Conservation (phyloP, 2,113 vertebrate genomes). For the Athene noctua region DNA sequence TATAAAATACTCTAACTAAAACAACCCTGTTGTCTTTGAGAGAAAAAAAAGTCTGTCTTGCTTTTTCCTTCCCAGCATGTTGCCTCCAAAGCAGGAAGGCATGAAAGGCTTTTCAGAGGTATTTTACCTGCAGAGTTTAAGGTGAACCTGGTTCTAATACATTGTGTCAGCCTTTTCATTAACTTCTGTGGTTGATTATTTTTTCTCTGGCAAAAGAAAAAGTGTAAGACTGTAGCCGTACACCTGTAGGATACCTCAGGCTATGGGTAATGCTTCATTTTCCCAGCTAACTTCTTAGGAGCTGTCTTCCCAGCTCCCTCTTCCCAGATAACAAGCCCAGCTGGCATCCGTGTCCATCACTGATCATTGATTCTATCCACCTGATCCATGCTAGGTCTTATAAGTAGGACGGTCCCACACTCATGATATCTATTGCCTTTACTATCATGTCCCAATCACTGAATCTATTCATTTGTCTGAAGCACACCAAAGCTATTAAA, state of each 20-base stretch:
- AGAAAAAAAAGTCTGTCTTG: background rate
- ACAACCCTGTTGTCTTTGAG: background rate
- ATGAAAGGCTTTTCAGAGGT: background rate
- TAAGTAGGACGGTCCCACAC: background rate
- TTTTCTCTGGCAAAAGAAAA: background rate
- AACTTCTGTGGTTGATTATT: background rate
- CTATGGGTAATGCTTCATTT: background rate
- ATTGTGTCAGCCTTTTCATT: background rate
- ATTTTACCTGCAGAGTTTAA: background rate
- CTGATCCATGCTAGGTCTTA: background rate
- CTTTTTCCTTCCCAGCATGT: background rate
- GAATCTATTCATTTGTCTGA: background rate
- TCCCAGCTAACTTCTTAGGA: background rate
- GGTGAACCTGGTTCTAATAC: background rate
- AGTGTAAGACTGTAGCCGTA: background rate
- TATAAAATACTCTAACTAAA: background rate
- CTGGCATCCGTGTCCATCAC: background rate
- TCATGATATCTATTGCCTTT: background rate
- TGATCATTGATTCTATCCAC: background rate
- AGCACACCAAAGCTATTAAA: background rate
- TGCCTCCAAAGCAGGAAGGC: background rate
- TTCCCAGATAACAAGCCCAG: background rate
- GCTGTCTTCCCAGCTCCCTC: background rate
- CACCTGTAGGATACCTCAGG: accelerated
- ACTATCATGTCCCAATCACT: background rate